Percentiles rank a stretch among this genome's conserved stretches.
These are phyloP conservation scores for Salvator merianae DNA, from an alignment of 2,113 vertebrate species.

Conservation along the genomic window DNA sequence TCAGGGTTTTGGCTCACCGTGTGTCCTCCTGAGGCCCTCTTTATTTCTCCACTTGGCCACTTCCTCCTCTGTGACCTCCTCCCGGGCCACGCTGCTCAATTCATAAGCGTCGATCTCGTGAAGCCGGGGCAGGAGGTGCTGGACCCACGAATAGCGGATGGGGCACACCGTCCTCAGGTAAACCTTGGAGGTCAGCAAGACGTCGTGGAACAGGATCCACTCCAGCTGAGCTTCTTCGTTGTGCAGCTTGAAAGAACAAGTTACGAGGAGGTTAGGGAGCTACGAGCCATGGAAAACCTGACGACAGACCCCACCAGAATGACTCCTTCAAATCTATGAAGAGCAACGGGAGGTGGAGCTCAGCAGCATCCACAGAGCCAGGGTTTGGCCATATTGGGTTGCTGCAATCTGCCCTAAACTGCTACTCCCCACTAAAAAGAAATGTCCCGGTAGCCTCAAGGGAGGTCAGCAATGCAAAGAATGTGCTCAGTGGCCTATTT, in stretches of 20 bases:
- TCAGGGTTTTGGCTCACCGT: conserved; percentile 70
- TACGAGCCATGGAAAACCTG: no score
- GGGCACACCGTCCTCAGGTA: conserved; percentile 92
- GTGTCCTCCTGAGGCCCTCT: conserved; percentile 80
- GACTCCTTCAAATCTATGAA: no score
- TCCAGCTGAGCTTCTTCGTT: conserved; percentile 87
- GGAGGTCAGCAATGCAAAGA: neutral
- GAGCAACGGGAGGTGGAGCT: no score
- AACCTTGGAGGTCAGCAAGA: conserved; percentile 90
- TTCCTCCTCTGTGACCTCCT: conserved; percentile 90
- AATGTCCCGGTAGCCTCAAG: neutral
- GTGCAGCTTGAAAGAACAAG: conserved; percentile 77
- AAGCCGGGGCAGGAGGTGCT: conserved; percentile 91
- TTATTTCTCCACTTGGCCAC: conserved; percentile 83
- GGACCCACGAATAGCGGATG: conserved; percentile 93
- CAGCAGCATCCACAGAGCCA: no score
- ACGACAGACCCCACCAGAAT: no score
- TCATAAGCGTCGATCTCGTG: conserved; percentile 92
- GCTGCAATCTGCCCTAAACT: neutral
- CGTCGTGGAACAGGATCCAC: conserved; percentile 96
- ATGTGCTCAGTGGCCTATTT: neutral
- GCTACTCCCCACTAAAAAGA: no score
- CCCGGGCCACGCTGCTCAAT: conserved; percentile 90
- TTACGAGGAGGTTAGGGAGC: no score
- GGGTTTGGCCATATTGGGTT: no score